These are phyloP conservation scores for Corynorhinus townsendii DNA, from an alignment of 2,113 vertebrate genomes.

Conservation along the genomic window DNA sequence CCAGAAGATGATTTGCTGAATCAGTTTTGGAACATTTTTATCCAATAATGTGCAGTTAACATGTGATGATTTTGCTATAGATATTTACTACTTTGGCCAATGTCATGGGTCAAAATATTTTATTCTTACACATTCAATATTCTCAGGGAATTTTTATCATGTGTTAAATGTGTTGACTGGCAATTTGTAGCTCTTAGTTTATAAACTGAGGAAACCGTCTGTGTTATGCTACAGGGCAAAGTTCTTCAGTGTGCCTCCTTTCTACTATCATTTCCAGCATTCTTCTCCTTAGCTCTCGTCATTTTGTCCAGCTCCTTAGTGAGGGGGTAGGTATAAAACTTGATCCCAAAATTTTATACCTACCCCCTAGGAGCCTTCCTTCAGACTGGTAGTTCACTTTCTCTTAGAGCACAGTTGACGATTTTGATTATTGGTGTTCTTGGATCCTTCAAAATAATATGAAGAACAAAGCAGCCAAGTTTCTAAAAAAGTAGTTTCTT, in stretches of 20 bases:
- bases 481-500: neutral
- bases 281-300: neutral
- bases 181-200: neutral
- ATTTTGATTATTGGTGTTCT: neutral
- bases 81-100: neutral
- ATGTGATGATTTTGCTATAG: neutral
- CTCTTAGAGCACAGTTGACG: neutral
- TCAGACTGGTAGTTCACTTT: neutral
- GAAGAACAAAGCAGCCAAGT: neutral
- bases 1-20: neutral
- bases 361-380: neutral
- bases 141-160: neutral
- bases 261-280: neutral
- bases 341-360: neutral
- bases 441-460: neutral
- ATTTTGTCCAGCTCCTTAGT: neutral
- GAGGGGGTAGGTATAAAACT: neutral
- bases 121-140: neutral
- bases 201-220: neutral
- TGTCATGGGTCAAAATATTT: neutral
- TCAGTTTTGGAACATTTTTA: neutral
- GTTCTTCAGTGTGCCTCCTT: neutral
- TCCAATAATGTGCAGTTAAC: neutral
- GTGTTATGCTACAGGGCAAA: neutral
- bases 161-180: neutral